These are phyloP conservation scores for Drosophila persimilis DNA, from an alignment of 1,140 invertebrate genomes.

Conservation along the genomic window DNA sequence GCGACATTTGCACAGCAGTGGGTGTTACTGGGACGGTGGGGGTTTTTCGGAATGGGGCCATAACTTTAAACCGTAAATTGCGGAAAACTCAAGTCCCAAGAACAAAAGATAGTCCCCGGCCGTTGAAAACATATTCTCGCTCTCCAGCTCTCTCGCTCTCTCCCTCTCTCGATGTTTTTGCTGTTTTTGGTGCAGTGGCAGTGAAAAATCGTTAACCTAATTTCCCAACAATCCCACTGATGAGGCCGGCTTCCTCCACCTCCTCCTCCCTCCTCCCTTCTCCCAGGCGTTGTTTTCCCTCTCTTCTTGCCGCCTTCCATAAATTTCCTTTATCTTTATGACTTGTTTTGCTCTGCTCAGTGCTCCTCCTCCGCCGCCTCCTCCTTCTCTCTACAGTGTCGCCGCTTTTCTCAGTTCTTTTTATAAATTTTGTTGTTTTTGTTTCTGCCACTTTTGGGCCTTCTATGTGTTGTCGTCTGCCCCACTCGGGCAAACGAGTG, in stretches of 20 bases:
- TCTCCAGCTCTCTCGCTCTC: background rate
- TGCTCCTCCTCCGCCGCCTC: slow-evolving; percentile 8
- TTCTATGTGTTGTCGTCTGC: background rate
- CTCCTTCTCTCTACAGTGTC: slow-evolving; percentile 1
- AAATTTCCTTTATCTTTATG: slow-evolving; percentile 80
- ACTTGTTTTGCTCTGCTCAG: slow-evolving; percentile 66
- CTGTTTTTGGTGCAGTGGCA: slow-evolving; percentile 45
- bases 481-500: slow-evolving; percentile 41
- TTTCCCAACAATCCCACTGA: slow-evolving; percentile 44
- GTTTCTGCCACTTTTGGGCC: slow-evolving; percentile 22
- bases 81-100: slow-evolving; percentile 39
- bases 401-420: slow-evolving; percentile 48
- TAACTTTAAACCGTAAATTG: slow-evolving; percentile 68
- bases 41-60: slow-evolving; percentile 17
- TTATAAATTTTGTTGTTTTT: slow-evolving; percentile 51
- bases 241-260: slow-evolving; percentile 27
- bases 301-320: slow-evolving; percentile 64
- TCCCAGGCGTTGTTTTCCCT: slow-evolving; percentile 52
- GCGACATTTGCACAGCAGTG: slow-evolving; percentile 45
- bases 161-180: slow-evolving; percentile 9
- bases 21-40: background rate
- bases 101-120: slow-evolving; percentile 54
- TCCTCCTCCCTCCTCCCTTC: background rate
- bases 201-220: slow-evolving; percentile 81
- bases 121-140: slow-evolving; percentile 46